Conservation (phyloP, 2,888 invertebrate genomes). For the Alviniconcha strummeri region DNA sequence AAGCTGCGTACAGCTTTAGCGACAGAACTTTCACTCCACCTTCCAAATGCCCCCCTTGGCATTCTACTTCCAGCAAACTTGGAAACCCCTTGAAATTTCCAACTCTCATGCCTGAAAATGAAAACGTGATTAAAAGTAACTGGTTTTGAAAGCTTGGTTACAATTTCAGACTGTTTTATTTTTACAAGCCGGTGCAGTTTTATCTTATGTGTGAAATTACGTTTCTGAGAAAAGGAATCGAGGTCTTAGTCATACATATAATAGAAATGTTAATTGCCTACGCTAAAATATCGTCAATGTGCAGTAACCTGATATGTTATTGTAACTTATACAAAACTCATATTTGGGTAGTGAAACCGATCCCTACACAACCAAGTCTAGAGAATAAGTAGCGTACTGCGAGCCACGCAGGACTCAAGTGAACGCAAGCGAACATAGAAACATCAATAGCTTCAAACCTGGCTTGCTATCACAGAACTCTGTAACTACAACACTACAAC, state of each 20-base stretch:
- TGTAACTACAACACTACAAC: no score
- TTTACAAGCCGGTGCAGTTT: not conserved
- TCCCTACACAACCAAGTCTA: no score
- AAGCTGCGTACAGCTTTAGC: not conserved
- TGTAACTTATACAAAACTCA: no score
- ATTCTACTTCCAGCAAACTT: conserved; percentile 29
- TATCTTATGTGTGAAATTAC: not conserved
- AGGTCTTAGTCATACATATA: not conserved
- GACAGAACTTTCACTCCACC: conserved; percentile 12
- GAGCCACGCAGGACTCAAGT: no score
- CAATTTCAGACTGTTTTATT: not conserved
- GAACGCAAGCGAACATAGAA: no score
- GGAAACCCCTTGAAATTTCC: conserved; percentile 20
- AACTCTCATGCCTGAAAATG: conserved; percentile 13
- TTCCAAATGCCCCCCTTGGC: not conserved
- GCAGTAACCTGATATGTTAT: no score
- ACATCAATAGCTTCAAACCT: no score
- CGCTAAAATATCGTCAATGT: not conserved
- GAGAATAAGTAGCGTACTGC: no score
- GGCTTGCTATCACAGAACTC: no score
- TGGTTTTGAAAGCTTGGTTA: not conserved
- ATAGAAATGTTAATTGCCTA: not conserved
- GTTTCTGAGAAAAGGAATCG: not conserved
- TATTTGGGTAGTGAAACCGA: no score
- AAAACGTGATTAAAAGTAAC: not conserved